These are phyloP conservation scores for Seriola dumerili DNA, from an alignment of 2,113 vertebrate species.

Conservation along the genomic window DNA sequence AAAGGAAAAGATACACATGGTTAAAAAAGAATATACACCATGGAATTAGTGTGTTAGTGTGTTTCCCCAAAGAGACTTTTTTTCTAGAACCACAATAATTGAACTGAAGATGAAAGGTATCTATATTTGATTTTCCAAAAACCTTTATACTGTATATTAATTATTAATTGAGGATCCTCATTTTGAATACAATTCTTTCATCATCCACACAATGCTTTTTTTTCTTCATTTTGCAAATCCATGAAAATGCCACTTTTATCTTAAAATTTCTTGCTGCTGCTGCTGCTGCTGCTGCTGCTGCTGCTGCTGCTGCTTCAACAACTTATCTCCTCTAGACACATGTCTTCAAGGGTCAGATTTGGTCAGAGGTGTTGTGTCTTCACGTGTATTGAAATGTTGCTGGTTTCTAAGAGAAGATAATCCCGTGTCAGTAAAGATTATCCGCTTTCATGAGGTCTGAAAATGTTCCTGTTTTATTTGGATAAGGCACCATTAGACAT, in stretches of 20 bases:
- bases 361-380: conserved; percentile 59
- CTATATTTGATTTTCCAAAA: conserved; percentile 63
- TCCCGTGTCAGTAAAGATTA: conserved; percentile 57
- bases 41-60: conserved; percentile 12
- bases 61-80: conserved; percentile 21
- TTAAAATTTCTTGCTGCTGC: background rate
- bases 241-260: conserved; percentile 44
- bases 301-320: conserved; percentile 18
- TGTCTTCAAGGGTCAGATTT: conserved; percentile 43
- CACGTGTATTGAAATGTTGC: conserved; percentile 42
- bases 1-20: conserved; percentile 26
- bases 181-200: conserved; percentile 51
- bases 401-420: conserved; percentile 53
- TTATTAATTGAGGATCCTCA: conserved; percentile 47
- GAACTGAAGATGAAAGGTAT: conserved; percentile 57
- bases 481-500: conserved; percentile 2
- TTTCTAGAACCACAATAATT: conserved; percentile 24
- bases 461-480: conserved; percentile 26
- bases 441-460: conserved; percentile 19
- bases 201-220: conserved; percentile 12
- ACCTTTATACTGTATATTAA: conserved; percentile 54
- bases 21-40: conserved; percentile 14
- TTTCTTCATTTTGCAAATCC: conserved; percentile 4
- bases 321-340: conserved; percentile 56
- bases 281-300: background rate